phyloP scores from a whole-genome alignment of 1,140 invertebrate genomes.

The Meloidogyne exigua region DNA sequence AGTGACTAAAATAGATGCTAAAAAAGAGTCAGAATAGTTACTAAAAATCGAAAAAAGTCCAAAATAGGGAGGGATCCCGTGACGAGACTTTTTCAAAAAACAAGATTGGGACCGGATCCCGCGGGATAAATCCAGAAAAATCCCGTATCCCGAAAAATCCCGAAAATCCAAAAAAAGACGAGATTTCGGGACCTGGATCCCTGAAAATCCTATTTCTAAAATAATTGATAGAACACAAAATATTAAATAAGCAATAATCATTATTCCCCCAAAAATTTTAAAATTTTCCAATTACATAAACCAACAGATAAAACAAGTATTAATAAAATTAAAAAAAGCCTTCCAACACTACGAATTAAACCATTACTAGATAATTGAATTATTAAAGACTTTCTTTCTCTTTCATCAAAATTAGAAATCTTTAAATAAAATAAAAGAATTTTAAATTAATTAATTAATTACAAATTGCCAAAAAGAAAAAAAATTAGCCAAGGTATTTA shows the following conservation, averaged over 20 bases:
- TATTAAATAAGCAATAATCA: slow-evolving; percentile 85
- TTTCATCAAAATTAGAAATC: not conserved
- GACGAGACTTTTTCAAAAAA: too few species aligned
- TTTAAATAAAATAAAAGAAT: too few species aligned
- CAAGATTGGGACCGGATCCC: too few species aligned
- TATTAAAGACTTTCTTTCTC: slow-evolving; percentile 1
- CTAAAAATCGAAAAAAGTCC: too few species aligned
- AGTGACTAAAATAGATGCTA: too few species aligned
- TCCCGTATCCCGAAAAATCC: too few species aligned
- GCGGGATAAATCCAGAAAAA: too few species aligned
- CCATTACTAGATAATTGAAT: slow-evolving; percentile 82
- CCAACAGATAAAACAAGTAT: slow-evolving; percentile 92
- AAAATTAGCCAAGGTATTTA: slow-evolving; percentile 4
- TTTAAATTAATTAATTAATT: not conserved
- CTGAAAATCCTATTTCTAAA: slow-evolving; percentile 86
- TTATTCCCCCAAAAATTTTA: slow-evolving; percentile 85
- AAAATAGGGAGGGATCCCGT: too few species aligned
- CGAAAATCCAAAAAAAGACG: too few species aligned
- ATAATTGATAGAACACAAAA: slow-evolving; percentile 88
- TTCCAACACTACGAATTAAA: slow-evolving; percentile 92
- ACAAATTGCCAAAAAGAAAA: not conserved
- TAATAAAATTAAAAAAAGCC: slow-evolving; percentile 88
- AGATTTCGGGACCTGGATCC: too few species aligned
- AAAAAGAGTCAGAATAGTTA: too few species aligned
- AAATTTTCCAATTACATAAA: slow-evolving; percentile 93